Base-by-base conservation (phyloP, 2,797 vertebrate species). In the Alfaro cultratus region DNA sequence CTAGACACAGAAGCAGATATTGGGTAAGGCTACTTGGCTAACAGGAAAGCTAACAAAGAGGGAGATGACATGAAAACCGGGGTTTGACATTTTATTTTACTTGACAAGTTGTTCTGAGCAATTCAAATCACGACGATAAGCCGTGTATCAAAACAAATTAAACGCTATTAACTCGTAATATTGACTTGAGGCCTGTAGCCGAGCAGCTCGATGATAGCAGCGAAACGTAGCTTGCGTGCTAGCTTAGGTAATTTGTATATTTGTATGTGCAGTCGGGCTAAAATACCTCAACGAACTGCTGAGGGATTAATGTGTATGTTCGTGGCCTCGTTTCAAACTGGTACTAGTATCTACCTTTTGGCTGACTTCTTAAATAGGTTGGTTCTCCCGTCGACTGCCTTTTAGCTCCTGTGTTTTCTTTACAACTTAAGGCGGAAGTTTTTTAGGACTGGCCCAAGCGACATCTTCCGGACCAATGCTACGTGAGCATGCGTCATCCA, bases 381-480 rank as follows among this genome's bases (percentile, higher is more conserved):
- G 89, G 80, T 85, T 85, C 78, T 82, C 81, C 90, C 90, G 93
- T 93, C 92, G 89, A 84, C 76, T 85, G 87, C 81, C 87, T 92
- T 87, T 91, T 90, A 94, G 93, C 92, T 79, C 84, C 88, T 91
- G 71, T 95, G 93, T 95, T 96, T 95, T 95, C 94, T 95, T 94
- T 94, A 94, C 93, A 93, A 95, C 87, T 95, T 95, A 91, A 96
- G 95, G 91, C 94, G 95, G 95, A 95, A 95, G 94, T 96, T 95
- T 96, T 95, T 94, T 84, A 89, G 91, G 87, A 91, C 88, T 85
- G 89, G 93, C 87, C 89, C 82, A 62, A 83, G 84, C 90, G 93
- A 93, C 94, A 93, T 91, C 89, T 95, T 94, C 94, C 94, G 94
- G 90, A 91, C 90, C 79, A 80, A 83, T 82, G 53, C 83, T 88